Conservation (phyloP, 2,113 vertebrate genomes). For the Oreochromis spilurus region DNA sequence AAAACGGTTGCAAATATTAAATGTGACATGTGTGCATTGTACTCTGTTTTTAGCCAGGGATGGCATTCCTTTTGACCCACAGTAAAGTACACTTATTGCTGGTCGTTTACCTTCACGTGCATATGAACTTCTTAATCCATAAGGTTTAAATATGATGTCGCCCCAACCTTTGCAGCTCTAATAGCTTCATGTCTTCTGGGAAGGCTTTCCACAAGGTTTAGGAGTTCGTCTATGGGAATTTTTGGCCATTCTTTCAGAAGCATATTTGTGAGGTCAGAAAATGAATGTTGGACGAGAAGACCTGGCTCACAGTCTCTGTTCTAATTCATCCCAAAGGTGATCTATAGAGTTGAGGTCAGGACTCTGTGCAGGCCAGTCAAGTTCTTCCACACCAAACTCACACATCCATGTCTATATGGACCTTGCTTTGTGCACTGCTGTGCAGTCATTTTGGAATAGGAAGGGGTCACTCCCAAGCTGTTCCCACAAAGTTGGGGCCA, state of each 20-base stretch:
- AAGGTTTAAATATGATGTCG: neutral
- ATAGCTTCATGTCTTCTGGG: neutral
- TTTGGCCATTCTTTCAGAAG: neutral
- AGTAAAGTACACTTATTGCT: neutral
- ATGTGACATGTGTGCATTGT: neutral
- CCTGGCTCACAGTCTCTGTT: neutral
- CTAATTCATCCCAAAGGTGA: neutral
- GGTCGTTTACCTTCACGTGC: neutral
- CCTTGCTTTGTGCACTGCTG: neutral
- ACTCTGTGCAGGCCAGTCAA: neutral
- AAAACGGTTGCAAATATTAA: slow-evolving; percentile 68
- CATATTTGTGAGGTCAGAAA: neutral
- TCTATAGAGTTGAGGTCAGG: neutral
- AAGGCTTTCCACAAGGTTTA: neutral
- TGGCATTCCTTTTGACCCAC: neutral
- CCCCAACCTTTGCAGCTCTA: neutral
- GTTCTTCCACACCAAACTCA: neutral
- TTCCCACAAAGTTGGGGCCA: neutral
- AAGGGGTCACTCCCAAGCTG: neutral
- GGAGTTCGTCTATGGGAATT: neutral
- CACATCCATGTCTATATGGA: neutral
- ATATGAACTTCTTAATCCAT: neutral
- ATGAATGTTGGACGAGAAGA: neutral
- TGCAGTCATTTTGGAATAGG: neutral
- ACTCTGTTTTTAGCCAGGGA: neutral